Evolutionary conservation across 2,888 invertebrate genomes (phyloP).

Genomic region (Chelonus formosanus): DNA sequence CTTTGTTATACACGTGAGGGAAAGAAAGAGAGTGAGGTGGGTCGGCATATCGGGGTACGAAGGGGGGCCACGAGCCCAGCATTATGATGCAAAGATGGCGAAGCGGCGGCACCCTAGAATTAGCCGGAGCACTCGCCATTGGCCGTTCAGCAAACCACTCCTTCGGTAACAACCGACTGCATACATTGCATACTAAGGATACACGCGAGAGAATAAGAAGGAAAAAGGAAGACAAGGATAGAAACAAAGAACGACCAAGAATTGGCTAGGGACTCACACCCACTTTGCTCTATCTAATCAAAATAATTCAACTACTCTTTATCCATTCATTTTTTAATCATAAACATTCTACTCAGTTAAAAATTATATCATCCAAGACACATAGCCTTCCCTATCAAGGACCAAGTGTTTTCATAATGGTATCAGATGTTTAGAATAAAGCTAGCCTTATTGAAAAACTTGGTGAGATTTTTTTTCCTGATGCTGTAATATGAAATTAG

Average conservation of each 20-base stretch:
- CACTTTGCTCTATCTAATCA: slow-evolving; percentile 18
- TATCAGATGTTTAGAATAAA: too few relatives aligned
- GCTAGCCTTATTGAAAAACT: too few relatives aligned
- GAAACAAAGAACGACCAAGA: slow-evolving; percentile 45
- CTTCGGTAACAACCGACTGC: slow-evolving; percentile 65
- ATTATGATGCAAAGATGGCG: slow-evolving; percentile 66
- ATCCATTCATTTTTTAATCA: slow-evolving; percentile 19
- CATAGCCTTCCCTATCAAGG: background rate
- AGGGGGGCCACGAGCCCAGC: slow-evolving; percentile 56
- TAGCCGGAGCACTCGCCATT: slow-evolving; percentile 65
- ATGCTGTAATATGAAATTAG: too few relatives aligned
- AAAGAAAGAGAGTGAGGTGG: slow-evolving; percentile 42
- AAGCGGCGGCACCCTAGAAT: slow-evolving; percentile 65
- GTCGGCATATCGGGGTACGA: slow-evolving; percentile 42
- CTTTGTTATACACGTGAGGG: slow-evolving; percentile 31
- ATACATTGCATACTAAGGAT: slow-evolving; percentile 65
- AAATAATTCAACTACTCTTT: slow-evolving; percentile 11
- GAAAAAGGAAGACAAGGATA: slow-evolving; percentile 29
- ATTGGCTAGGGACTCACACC: slow-evolving; percentile 44
- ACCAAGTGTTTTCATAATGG: background rate
- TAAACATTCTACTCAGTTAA: slow-evolving; percentile 14
- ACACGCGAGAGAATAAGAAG: slow-evolving; percentile 55
- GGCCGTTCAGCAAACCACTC: slow-evolving; percentile 64
- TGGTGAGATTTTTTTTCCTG: too few relatives aligned
- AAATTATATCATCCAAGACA: background rate